Base-by-base conservation (phyloP, 2,888 invertebrate species). In the Yponomeuta sedellus region DNA sequence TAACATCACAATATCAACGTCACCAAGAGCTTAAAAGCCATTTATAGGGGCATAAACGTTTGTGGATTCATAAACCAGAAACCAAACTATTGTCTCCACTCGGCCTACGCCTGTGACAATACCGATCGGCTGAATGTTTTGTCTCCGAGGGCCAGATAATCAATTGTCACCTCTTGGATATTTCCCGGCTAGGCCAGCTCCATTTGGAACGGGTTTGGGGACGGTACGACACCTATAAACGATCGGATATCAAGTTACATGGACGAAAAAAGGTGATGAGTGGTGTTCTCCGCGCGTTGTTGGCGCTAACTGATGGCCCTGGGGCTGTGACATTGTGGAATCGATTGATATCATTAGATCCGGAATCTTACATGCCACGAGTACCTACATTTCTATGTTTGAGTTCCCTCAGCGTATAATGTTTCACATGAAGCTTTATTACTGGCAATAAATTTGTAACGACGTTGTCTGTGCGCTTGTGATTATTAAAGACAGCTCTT, bases 41-140 rank as follows among this genome's bases (percentile, higher is more conserved):
- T 88, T 89, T 88, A 88, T 85, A 82, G 82, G 82, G 77, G 82
- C 85, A 89, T 91, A 87, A 90, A 90, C 85, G 86, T 88, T 91
- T 90, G 88, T 90, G 82, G 87, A 89, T 85, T 88, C 89, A 88
- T 90, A 91, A 90, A 91, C 79, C 83, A 87, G 82, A 81, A 20
- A 78, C 81, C 86, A 81, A 88, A 86, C 86, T 85, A 90, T 91
- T 90, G 90, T 91, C 83, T 85, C 81, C 75, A 78, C 76, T 74
- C 84, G 75, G 76, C 87, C 89, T 86, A 88, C 90, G 88, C 86
- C 73, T 79, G 80, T 81, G 80, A 88, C 85, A 85, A 86, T 85
- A 87, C 88, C 79, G 78, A 85, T 84, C 86, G 78, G 81, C 85
- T 52, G 44, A 16, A 52, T 16, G 44, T 90, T 89, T 88, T 88